Base-by-base conservation (phyloP, 2,888 invertebrate species). In the Caradrina clavipalpis region DNA sequence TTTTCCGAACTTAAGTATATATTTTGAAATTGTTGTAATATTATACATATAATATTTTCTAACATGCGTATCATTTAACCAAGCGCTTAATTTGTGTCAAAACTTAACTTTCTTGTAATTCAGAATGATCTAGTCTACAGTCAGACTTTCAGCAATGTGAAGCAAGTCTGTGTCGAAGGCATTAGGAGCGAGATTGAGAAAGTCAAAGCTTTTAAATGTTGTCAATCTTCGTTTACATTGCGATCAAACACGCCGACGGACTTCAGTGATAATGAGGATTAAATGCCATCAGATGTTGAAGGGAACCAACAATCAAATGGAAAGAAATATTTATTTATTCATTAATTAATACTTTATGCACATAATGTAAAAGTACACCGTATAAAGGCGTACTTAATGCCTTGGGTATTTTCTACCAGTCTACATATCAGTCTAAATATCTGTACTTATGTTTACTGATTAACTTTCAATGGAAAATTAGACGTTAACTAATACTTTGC, bases 191-290 rank as follows among this genome's bases (percentile, higher is more conserved):
- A 53, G 21, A 42, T 65, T 54, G 31, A 47, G 45, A 63, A 59
- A 67, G 68, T 71, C 47, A 63, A 76, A 53, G 74, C 81, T 78
- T 70, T 81, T 66, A 71, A 55, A 47, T n/a, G 55, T 39, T 72
- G 81, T 80, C 80, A 75, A 22, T 75, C 53, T 69, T 78, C 54
- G 69, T 78, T 78, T 69, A 60, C 55, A 61, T 57, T 13, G 45
- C 31, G 58, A 17, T 13, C 45, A n/a, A 39, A 50, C 53, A 66
- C 69, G 59, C 67, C 21, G 49, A 64, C 53, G n/a, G 56, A 31
- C 35, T 76, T 49, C 56, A 68, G 49, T 59, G 63, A 51, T 51
- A 65, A 71, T 22, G 22, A 53, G 61, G 53, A 50, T 68, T 68
- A 62, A 15, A 70, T 17, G 13, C 17, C 31, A 58, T 54, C 21